A percentile compares a stretch with the other conserved stretches of the same genome.
phyloP scores from a whole-genome alignment of 2,113 vertebrate genomes.

The Delphinapterus leucas region DNA sequence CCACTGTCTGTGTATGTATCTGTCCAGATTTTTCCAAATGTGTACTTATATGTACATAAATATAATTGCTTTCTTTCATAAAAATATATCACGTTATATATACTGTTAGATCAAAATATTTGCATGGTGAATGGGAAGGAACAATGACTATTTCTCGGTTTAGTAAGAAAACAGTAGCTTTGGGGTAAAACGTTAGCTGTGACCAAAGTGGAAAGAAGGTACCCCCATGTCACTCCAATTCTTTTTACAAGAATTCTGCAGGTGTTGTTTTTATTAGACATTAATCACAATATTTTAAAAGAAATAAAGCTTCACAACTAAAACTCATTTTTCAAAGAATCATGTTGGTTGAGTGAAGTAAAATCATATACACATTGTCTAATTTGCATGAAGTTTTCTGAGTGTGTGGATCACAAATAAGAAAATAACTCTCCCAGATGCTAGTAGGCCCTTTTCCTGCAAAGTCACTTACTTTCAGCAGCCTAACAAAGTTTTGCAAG shows the following conservation, averaged over 20 bases:
- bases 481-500: slow-evolving; percentile 30
- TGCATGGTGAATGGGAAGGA: background rate
- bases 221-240: background rate
- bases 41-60: background rate
- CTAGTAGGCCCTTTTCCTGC: background rate
- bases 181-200: background rate
- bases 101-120: background rate
- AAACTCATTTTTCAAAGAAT: background rate
- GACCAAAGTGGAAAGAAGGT: background rate
- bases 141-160: background rate
- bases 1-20: background rate
- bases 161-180: background rate
- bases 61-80: background rate
- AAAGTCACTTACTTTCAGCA: background rate
- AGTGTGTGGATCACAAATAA: background rate
- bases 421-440: background rate
- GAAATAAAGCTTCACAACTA: background rate
- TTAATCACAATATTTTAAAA: slow-evolving; percentile 3
- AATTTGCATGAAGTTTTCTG: background rate
- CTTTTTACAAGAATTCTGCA: background rate
- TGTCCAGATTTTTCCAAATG: background rate
- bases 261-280: background rate
- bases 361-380: background rate
- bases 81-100: background rate
- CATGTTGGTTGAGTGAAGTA: background rate